Conservation (phyloP, 2,888 invertebrate species). For the Rapana venosa region DNA sequence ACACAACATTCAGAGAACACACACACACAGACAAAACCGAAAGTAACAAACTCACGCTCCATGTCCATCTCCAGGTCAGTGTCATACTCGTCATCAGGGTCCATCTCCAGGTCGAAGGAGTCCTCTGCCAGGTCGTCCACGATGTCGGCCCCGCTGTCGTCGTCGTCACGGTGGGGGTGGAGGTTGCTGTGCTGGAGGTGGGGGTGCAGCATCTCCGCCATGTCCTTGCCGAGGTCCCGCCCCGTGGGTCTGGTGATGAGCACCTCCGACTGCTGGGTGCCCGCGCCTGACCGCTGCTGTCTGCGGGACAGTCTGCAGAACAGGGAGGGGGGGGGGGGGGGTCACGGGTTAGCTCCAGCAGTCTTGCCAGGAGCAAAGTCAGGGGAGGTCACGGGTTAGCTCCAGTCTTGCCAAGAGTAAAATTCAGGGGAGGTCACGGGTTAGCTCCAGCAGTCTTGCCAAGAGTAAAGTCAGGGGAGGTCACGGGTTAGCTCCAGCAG, state of each 20-base stretch:
- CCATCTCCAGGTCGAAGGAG: constrained; percentile 22
- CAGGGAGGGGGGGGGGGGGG: background rate
- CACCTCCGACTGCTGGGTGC: background rate
- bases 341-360: background rate
- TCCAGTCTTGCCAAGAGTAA: background rate
- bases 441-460: too few relatives aligned
- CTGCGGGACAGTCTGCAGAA: background rate
- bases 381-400: background rate
- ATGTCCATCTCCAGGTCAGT: constrained; percentile 69
- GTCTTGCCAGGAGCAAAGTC: background rate
- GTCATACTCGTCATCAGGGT: constrained; percentile 60
- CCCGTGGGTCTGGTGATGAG: background rate
- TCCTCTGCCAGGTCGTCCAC: constrained; percentile 7
- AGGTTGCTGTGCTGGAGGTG: background rate
- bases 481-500: background rate
- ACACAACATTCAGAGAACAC: too few relatives aligned
- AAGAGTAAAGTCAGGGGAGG: background rate
- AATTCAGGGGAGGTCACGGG: background rate
- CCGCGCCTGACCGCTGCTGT: background rate
- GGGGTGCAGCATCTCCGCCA: too few relatives aligned
- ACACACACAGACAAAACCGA: too few relatives aligned
- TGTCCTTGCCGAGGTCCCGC: background rate
- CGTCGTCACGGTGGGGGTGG: background rate
- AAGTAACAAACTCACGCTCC: constrained; percentile 54
- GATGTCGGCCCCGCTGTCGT: background rate